These are phyloP conservation scores for Lophochroa leadbeateri DNA, from an alignment of 2,113 vertebrate genomes.

Conservation along the genomic window DNA sequence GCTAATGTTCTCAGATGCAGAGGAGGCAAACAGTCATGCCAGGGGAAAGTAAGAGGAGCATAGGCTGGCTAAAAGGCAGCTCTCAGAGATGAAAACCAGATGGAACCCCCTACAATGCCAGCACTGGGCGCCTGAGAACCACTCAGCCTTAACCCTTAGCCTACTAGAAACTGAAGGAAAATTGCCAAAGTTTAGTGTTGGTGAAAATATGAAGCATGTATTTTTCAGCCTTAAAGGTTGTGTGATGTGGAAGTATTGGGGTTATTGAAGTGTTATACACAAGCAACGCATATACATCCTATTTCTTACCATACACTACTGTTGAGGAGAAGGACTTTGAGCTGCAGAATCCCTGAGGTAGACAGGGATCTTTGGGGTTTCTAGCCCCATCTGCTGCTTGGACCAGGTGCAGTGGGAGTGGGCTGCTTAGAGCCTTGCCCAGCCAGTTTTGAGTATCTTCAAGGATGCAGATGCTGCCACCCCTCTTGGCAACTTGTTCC, in stretches of 20 bases:
- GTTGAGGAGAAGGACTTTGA: background rate
- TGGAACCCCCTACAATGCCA: background rate
- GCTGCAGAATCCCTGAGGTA: background rate
- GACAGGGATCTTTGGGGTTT: background rate
- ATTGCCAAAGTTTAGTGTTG: background rate
- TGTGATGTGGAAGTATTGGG: background rate
- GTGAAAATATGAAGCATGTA: background rate
- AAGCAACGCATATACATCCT: fast-evolving
- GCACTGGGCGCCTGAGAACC: background rate
- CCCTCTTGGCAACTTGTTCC: background rate
- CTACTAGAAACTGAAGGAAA: background rate
- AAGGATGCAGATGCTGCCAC: background rate
- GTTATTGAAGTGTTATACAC: background rate
- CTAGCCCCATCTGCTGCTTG: background rate
- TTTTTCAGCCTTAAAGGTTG: background rate
- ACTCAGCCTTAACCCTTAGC: constrained; percentile 7
- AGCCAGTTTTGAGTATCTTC: background rate
- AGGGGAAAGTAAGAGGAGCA: background rate
- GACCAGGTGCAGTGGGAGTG: background rate
- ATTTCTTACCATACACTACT: background rate
- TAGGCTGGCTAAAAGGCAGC: background rate
- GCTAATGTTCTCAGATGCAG: constrained; percentile 46
- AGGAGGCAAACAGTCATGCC: constrained; percentile 11
- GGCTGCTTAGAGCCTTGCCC: background rate
- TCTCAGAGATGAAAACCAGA: constrained; percentile 20